Evolutionary conservation across 2,113 vertebrate genomes (phyloP).

Genomic region (Gopherus flavomarginatus): DNA sequence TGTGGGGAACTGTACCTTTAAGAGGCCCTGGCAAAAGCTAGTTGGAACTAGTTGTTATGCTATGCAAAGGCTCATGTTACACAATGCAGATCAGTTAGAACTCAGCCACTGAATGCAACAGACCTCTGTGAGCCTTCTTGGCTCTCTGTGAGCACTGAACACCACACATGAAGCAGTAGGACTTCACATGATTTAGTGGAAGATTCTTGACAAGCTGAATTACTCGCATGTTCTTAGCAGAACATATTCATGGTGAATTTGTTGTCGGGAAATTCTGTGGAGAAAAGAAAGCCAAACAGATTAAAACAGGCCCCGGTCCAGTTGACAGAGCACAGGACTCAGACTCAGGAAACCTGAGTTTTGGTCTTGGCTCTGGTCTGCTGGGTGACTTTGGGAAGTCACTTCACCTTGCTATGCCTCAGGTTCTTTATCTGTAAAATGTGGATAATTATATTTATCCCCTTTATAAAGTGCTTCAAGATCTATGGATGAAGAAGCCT

Average conservation of each 20-base stretch:
- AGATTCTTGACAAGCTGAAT: not conserved
- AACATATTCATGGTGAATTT: not conserved
- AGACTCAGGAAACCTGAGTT: not conserved
- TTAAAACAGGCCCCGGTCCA: not conserved
- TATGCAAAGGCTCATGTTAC: not conserved
- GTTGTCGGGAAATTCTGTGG: not conserved
- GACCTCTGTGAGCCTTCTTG: not conserved
- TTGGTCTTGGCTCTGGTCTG: not conserved
- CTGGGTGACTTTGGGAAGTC: not conserved
- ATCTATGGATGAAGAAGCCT: not conserved
- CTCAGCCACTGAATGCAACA: not conserved
- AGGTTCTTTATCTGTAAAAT: not conserved
- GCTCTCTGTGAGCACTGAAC: not conserved
- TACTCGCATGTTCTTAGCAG: accelerated
- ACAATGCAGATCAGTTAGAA: not conserved
- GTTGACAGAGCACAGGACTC: not conserved
- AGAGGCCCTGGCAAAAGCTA: not conserved
- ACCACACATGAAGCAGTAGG: not conserved
- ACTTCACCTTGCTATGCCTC: not conserved
- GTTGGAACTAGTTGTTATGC: not conserved
- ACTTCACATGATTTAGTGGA: not conserved
- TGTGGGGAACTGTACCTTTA: not conserved
- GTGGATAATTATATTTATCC: not conserved
- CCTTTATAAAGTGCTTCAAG: not conserved
- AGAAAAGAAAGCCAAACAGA: not conserved